Percentiles rank a stretch among this genome's conserved stretches.
phyloP scores from a whole-genome alignment of 2,797 vertebrate genomes.

The Microhierax caerulescens region DNA sequence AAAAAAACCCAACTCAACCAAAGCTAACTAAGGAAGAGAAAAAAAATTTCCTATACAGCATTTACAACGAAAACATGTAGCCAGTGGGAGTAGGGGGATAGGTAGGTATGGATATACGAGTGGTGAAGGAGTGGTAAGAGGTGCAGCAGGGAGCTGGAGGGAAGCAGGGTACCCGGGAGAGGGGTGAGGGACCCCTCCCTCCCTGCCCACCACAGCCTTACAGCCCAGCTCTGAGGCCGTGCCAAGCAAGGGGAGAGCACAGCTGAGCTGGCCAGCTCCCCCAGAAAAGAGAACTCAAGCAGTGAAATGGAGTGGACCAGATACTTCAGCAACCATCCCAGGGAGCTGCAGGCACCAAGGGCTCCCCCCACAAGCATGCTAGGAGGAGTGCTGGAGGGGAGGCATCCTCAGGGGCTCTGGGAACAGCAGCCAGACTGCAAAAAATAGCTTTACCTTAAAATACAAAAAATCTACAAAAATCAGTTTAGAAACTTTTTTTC shows the following conservation, averaged over 20 bases:
- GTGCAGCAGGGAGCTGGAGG: conserved; percentile 24
- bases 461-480: conserved; percentile 79
- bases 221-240: neutral
- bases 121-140: conserved; percentile 61
- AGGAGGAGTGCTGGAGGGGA: neutral
- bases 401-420: neutral
- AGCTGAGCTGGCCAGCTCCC: conserved; percentile 16
- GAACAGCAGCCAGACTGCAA: conserved; percentile 53
- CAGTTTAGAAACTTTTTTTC: conserved; percentile 65
- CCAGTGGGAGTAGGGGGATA: conserved; percentile 21
- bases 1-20: conserved; percentile 37
- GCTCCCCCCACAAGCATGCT: neutral
- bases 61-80: conserved; percentile 80
- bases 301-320: conserved; percentile 60
- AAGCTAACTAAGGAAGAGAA: conserved; percentile 68
- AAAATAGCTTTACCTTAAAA: conserved; percentile 73
- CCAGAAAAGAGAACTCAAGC: neutral
- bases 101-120: conserved; percentile 64
- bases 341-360: neutral
- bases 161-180: neutral
- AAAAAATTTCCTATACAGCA: conserved; percentile 78
- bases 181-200: neutral
- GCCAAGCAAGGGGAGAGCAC: neutral
- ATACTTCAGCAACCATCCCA: neutral
- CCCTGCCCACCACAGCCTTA: neutral